A percentile compares a stretch with the other conserved stretches of the same genome.
Conservation (phyloP, 1,140 invertebrate genomes). For the Ips nitidus region DNA sequence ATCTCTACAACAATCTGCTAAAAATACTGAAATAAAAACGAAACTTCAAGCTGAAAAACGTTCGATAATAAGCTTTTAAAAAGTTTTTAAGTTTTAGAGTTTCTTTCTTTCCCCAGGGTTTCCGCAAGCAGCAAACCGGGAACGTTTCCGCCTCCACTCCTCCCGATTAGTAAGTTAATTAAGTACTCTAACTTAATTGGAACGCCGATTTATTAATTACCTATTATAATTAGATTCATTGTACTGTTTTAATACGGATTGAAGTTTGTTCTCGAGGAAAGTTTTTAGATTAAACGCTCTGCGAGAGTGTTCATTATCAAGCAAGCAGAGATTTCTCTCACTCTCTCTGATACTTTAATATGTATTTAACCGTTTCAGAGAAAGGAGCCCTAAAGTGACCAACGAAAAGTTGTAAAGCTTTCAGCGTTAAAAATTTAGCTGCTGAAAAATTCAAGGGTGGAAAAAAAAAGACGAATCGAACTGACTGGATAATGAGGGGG, state of each 20-base stretch:
- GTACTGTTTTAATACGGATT: slow-evolving; percentile 25
- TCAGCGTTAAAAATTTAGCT: too few species aligned
- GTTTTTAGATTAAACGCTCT: slow-evolving; percentile 23
- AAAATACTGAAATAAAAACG: too few species aligned
- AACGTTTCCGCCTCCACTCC: slow-evolving; percentile 24
- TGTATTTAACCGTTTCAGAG: too few species aligned
- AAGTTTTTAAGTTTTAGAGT: slow-evolving; percentile 51
- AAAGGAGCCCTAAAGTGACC: too few species aligned
- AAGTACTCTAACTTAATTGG: slow-evolving; percentile 52
- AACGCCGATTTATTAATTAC: slow-evolving; percentile 52
- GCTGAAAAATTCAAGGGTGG: too few species aligned
- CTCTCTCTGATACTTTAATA: too few species aligned
- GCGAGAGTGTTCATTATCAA: slow-evolving; percentile 4
- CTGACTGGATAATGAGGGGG: slow-evolving; percentile 12
- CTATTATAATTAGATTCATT: slow-evolving; percentile 48
- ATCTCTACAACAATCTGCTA: too few species aligned
- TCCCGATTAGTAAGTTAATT: slow-evolving; percentile 54
- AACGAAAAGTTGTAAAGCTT: too few species aligned
- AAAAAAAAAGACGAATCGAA: neutral
- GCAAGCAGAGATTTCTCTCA: neutral
- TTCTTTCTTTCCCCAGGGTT: slow-evolving; percentile 47
- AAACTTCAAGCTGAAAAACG: slow-evolving; percentile 35
- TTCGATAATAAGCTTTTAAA: slow-evolving; percentile 54
- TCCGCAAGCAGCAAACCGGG: slow-evolving; percentile 9
- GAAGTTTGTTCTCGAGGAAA: slow-evolving; percentile 46